Evolutionary conservation across 2,113 vertebrate species (phyloP).

Genomic region (Rostratula benghalensis): DNA sequence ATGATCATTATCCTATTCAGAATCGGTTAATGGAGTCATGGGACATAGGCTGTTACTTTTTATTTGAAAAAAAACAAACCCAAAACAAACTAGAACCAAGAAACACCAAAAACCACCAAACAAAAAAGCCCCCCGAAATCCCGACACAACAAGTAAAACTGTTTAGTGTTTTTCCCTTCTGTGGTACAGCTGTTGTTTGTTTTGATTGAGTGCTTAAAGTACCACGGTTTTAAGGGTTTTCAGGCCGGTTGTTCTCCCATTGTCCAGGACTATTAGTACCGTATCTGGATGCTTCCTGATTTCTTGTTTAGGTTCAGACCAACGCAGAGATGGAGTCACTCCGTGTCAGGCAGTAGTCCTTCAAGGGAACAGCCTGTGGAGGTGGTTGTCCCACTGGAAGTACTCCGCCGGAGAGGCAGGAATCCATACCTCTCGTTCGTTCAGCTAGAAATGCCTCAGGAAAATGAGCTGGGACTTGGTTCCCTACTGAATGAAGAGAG

Average conservation of each 20-base stretch:
- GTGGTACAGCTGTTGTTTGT: not conserved
- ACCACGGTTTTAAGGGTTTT: not conserved
- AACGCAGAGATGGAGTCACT: not conserved
- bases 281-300: not conserved
- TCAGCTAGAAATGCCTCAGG: not conserved
- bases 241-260: not conserved
- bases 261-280: not conserved
- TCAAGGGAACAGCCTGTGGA: not conserved
- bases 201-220: not conserved
- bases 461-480: not conserved
- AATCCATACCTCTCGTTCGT: not conserved
- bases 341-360: not conserved
- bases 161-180: not conserved
- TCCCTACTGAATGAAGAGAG: not conserved
- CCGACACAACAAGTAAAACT: not conserved
- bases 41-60: not conserved
- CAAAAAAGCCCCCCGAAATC: not conserved
- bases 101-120: not conserved
- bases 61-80: not conserved
- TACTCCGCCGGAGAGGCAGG: no score
- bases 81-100: not conserved
- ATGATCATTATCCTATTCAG: fast-evolving
- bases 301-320: not conserved
- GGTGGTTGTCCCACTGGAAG: fast-evolving
- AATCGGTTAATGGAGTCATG: not conserved